Percentiles rank a stretch among this genome's conserved stretches.
Evolutionary conservation across 2,797 vertebrate species (phyloP).

Genomic region (Chiloscyllium punctatum): DNA sequence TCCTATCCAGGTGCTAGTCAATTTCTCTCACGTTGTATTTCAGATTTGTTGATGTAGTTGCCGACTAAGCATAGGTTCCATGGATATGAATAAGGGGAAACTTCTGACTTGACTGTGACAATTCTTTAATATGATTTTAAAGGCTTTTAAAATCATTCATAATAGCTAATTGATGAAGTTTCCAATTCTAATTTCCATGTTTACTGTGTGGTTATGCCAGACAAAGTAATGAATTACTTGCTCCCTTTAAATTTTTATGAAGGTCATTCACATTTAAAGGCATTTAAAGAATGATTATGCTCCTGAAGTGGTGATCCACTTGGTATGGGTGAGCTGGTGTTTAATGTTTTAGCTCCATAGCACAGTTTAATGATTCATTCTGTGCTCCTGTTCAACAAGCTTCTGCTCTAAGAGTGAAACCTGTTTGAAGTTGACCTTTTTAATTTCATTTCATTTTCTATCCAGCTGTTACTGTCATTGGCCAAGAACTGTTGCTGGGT

Average conservation of each 20-base stretch:
- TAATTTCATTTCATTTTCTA: background rate
- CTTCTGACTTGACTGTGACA: background rate
- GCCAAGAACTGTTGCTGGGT: background rate
- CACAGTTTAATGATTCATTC: background rate
- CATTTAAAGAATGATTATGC: background rate
- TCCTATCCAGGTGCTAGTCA: background rate
- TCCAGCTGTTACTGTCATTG: background rate
- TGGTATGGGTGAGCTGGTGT: background rate
- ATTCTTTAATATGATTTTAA: background rate
- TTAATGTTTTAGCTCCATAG: background rate
- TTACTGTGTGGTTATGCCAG: background rate
- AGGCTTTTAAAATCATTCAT: background rate
- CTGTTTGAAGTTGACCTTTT: background rate
- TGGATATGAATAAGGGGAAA: background rate
- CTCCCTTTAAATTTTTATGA: background rate
- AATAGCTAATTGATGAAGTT: conserved; percentile 2
- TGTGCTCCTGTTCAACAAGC: background rate
- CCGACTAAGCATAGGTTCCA: background rate
- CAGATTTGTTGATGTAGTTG: background rate
- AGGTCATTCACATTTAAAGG: background rate
- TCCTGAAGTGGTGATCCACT: background rate
- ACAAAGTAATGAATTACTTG: background rate
- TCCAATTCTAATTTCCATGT: background rate
- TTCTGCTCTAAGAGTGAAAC: background rate
- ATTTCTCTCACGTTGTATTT: background rate